Percentiles rank a stretch among this genome's conserved stretches.
These are phyloP conservation scores for Darevskia mixta DNA, from an alignment of 2,797 vertebrate species.

Conservation along the genomic window DNA sequence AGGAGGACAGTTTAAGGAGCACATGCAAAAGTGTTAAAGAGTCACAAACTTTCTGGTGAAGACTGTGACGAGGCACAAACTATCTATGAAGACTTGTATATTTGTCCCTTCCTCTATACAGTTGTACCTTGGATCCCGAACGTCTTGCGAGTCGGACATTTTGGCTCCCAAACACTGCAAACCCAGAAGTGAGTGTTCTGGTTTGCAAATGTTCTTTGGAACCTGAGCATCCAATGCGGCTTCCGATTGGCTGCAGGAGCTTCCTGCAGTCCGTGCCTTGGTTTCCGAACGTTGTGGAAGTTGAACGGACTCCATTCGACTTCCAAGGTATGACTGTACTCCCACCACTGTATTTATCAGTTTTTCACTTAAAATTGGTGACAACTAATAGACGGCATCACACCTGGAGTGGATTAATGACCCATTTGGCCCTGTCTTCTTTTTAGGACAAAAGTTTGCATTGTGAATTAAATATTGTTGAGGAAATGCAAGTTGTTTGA, in stretches of 20 bases:
- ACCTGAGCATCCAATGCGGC: no score
- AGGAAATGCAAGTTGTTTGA: neutral
- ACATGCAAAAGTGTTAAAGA: neutral
- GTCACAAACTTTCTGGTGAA: neutral
- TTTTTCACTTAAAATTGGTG: neutral
- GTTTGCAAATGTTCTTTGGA: no score
- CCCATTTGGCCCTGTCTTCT: neutral
- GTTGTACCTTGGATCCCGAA: no score
- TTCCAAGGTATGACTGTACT: neutral
- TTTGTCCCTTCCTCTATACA: neutral
- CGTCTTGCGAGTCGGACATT: no score
- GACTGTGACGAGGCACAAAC: neutral
- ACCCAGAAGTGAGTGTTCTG: no score
- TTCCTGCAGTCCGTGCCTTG: no score
- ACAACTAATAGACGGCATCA: neutral
- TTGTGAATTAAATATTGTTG: neutral
- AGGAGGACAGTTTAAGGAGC: neutral
- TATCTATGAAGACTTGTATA: neutral
- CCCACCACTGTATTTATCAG: neutral
- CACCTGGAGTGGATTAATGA: neutral
- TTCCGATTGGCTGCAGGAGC: no score
- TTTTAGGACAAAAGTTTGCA: neutral
- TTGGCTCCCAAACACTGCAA: no score
- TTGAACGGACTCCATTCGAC: no score
- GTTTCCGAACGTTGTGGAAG: no score